Evolutionary conservation across 2,797 vertebrate genomes (phyloP).

Genomic region (Myotis vivesi): DNA sequence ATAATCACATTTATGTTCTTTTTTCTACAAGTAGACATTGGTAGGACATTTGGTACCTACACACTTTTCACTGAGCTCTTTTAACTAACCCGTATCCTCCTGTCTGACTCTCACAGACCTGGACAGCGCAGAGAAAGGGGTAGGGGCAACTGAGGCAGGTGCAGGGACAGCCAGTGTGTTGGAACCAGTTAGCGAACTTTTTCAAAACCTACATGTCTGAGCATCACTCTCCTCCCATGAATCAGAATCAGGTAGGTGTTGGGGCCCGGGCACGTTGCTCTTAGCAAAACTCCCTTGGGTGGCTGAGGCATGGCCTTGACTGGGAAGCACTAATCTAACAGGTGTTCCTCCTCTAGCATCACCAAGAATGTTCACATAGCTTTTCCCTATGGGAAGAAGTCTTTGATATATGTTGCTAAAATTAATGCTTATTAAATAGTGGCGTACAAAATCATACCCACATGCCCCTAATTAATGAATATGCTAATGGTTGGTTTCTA

Average conservation of each 20-base stretch:
- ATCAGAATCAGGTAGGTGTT: background rate
- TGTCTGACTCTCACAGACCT: background rate
- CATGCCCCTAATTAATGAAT: background rate
- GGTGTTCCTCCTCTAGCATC: background rate
- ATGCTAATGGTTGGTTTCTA: background rate
- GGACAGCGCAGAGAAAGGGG: background rate
- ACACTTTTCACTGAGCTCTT: background rate
- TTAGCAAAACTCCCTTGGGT: background rate
- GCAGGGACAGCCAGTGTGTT: background rate
- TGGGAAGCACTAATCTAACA: background rate
- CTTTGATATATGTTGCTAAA: background rate
- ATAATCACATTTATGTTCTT: background rate
- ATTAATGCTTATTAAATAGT: background rate
- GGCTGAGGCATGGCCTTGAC: background rate
- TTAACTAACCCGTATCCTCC: background rate
- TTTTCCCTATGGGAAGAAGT: background rate
- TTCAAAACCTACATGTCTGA: background rate
- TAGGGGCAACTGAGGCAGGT: background rate
- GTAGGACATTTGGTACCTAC: background rate
- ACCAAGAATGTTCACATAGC: background rate
- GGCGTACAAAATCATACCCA: background rate
- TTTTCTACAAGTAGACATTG: background rate
- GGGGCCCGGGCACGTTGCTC: accelerated
- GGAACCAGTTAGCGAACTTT: background rate
- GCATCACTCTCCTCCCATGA: background rate